Evolutionary conservation across 2,113 vertebrate species (phyloP).

Genomic region (Chaenocephalus aceratus): DNA sequence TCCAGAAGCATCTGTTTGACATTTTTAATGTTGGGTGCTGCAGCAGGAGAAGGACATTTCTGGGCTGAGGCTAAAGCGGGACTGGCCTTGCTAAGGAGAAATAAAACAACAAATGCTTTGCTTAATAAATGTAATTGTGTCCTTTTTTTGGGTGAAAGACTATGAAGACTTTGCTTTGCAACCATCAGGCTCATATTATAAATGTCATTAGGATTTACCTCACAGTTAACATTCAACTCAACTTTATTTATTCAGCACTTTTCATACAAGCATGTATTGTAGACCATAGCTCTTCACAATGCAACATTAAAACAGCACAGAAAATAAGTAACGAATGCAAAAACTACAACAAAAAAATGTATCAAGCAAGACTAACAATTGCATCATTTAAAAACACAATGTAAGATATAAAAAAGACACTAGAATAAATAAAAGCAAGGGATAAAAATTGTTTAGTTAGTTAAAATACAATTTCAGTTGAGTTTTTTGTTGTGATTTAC

Average conservation of each 20-base stretch:
- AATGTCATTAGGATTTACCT: background rate
- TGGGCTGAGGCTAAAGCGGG: conserved; percentile 69
- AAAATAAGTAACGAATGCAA: background rate
- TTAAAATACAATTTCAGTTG: no score
- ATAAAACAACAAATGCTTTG: conserved; percentile 19
- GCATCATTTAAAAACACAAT: background rate
- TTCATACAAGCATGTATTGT: background rate
- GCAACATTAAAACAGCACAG: background rate
- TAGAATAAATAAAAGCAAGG: background rate
- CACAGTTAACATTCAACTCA: background rate
- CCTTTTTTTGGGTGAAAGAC: background rate
- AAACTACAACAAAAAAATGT: no score
- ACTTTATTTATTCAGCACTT: background rate
- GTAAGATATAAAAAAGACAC: background rate
- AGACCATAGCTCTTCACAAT: background rate
- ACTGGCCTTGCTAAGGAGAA: conserved; percentile 31
- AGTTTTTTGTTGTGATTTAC: no score
- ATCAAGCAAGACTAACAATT: background rate
- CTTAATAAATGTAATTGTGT: no score
- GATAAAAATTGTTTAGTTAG: background rate
- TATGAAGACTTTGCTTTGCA: background rate
- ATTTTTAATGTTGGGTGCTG: conserved; percentile 91
- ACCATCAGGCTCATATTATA: background rate
- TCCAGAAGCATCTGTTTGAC: conserved; percentile 99
- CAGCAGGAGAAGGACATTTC: conserved; percentile 83